Evolutionary conservation across 2,113 vertebrate genomes (phyloP).

Genomic region (Rhinoderma darwinii): DNA sequence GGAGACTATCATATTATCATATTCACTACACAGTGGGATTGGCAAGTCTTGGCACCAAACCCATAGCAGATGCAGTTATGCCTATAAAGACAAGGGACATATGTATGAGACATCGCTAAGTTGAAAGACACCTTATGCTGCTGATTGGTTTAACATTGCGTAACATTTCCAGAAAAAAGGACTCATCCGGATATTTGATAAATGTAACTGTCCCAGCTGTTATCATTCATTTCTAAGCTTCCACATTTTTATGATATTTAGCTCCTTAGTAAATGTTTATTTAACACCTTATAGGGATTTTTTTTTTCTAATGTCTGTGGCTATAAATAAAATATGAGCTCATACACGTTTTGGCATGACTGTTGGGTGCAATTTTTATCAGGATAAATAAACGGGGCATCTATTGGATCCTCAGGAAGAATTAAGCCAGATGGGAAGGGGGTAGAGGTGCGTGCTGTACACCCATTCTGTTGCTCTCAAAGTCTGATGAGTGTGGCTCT

Average conservation of each 20-base stretch:
- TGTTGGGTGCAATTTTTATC: not conserved
- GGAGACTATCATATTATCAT: not conserved
- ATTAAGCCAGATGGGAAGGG: too few species aligned
- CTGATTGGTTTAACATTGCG: conserved; percentile 34
- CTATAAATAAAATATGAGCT: not conserved
- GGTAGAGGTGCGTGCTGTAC: too few species aligned
- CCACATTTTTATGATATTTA: not conserved
- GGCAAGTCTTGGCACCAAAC: conserved; percentile 1
- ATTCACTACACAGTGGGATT: not conserved
- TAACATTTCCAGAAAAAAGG: conserved; percentile 21
- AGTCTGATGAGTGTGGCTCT: too few species aligned
- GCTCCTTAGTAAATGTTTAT: not conserved
- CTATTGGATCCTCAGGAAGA: too few species aligned
- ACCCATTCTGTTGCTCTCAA: too few species aligned
- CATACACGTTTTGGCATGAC: not conserved
- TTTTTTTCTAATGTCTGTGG: not conserved
- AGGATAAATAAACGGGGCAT: too few species aligned
- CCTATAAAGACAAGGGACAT: conserved; percentile 42
- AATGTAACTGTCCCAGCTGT: conserved; percentile 23
- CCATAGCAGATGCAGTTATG: conserved; percentile 38
- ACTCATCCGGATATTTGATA: conserved; percentile 26
- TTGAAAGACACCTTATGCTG: conserved; percentile 47
- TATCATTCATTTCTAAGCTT: not conserved
- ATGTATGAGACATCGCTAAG: conserved; percentile 36
- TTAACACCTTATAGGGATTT: not conserved